Conservation (phyloP, 2,113 vertebrate species). For the Tonatia bakeri region DNA sequence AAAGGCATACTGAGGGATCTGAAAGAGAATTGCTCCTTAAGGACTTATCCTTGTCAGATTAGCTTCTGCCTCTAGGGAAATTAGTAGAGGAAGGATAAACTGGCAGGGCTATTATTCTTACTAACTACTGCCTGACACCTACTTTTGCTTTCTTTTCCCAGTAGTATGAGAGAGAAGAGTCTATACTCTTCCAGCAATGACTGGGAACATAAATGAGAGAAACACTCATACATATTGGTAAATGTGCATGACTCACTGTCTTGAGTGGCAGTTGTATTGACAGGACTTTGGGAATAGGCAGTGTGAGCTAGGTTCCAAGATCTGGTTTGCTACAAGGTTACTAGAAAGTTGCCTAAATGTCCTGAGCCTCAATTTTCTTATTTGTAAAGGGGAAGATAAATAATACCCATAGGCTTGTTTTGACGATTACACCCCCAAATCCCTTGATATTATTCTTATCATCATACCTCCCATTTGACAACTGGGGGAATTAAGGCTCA, state of each 20-base stretch:
- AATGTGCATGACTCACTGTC: background rate
- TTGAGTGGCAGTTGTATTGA: background rate
- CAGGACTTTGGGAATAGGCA: background rate
- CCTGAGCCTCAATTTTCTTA: background rate
- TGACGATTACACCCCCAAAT: background rate
- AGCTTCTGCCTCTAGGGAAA: background rate
- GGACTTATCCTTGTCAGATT: background rate
- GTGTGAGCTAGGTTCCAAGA: background rate
- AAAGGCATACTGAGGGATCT: background rate
- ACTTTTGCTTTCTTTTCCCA: background rate
- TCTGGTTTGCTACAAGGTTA: background rate
- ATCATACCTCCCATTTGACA: background rate
- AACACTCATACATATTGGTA: background rate
- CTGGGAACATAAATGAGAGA: background rate
- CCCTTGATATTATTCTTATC: background rate
- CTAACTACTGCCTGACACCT: background rate
- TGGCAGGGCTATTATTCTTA: background rate
- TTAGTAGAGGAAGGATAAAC: background rate
- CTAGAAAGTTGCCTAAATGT: background rate
- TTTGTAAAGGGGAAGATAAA: background rate
- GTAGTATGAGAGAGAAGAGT: background rate
- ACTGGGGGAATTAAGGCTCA: background rate
- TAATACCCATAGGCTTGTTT: background rate
- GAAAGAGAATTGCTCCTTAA: background rate
- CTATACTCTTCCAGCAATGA: background rate